These are phyloP conservation scores for Muscicapa striata DNA, from an alignment of 2,797 vertebrate genomes.

Conservation along the genomic window DNA sequence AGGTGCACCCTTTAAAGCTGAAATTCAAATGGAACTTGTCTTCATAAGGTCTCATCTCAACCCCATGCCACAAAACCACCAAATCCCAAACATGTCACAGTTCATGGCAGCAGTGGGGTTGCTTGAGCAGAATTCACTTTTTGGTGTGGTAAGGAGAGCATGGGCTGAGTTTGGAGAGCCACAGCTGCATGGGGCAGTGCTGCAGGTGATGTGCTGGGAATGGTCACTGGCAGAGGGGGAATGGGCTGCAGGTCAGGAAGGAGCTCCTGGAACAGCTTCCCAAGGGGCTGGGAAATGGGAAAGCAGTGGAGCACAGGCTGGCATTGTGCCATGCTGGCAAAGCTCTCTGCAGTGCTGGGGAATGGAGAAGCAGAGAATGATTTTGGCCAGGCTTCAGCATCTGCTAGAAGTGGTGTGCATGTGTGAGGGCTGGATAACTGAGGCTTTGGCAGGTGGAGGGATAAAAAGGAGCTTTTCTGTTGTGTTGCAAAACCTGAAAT, in stretches of 20 bases:
- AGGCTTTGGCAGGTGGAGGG: slow-evolving; percentile 35
- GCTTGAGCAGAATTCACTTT: not conserved
- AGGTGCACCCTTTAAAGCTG: not conserved
- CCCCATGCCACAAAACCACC: not conserved
- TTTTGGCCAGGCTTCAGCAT: slow-evolving; percentile 37
- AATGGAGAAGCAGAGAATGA: not conserved
- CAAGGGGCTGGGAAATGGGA: not conserved
- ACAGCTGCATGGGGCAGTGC: accelerated
- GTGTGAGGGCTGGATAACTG: slow-evolving; percentile 15
- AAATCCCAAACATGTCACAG: not conserved
- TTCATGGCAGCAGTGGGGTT: not conserved
- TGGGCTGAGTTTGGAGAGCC: not conserved
- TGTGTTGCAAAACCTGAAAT: not conserved
- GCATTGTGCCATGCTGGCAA: not conserved
- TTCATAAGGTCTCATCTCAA: not conserved
- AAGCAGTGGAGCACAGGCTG: not conserved
- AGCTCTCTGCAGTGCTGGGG: not conserved
- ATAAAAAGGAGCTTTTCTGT: slow-evolving; percentile 21
- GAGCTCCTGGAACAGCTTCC: not conserved
- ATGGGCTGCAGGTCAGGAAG: not conserved
- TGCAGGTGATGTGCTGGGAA: not conserved
- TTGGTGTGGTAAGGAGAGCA: not conserved
- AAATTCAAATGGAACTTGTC: not conserved
- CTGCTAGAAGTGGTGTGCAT: not conserved
- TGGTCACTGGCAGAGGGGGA: not conserved